Percentiles rank a stretch among this genome's conserved stretches.
Evolutionary conservation across 2,888 invertebrate species (phyloP).

Genomic region (Schizaphis graminum): DNA sequence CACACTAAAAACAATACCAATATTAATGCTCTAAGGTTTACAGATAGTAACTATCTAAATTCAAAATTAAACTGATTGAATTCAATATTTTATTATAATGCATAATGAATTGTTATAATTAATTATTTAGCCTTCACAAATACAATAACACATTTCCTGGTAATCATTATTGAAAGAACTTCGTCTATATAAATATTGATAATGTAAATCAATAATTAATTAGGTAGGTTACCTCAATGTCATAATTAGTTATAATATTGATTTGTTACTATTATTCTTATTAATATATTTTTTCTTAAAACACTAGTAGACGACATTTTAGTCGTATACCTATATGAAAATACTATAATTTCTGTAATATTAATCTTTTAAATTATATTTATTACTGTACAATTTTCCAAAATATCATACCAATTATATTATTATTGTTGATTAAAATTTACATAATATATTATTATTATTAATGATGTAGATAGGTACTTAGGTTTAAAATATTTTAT

Average conservation of each 20-base stretch:
- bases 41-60: conserved; percentile 5
- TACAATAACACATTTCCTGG: background rate
- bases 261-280: background rate
- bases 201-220: conserved; percentile 15
- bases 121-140: background rate
- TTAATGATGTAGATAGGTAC: background rate
- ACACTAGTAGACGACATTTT: background rate
- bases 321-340: background rate
- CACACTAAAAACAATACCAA: background rate
- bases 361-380: background rate
- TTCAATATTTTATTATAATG: background rate
- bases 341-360: background rate
- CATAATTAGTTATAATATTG: conserved; percentile 25
- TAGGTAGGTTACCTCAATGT: conserved; percentile 53
- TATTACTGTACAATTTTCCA: background rate
- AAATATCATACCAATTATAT: background rate
- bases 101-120: background rate
- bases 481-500: conserved; percentile 10
- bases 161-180: conserved; percentile 24
- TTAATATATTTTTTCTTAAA: background rate
- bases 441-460: background rate
- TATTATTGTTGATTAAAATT: background rate
- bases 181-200: background rate
- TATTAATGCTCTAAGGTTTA: background rate
- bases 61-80: background rate